Conservation (phyloP, 1,140 invertebrate genomes). For the Colletes latitarsis region DNA sequence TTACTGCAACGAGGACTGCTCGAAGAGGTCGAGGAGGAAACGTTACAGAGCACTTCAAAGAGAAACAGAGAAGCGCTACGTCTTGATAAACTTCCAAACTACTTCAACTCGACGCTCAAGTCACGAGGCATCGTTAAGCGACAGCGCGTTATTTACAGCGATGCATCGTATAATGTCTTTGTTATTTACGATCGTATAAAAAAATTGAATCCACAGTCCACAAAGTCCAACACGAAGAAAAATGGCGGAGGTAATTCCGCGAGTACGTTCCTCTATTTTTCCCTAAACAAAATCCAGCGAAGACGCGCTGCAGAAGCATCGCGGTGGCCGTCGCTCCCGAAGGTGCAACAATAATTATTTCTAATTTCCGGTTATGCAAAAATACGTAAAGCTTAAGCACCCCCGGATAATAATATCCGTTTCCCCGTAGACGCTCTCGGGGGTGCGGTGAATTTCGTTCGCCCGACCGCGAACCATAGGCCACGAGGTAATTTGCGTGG, state of each 20-base stretch:
- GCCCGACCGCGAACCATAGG: slow-evolving; percentile 12
- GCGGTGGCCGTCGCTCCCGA: slow-evolving; percentile 47
- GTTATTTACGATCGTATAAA: too few relatives aligned
- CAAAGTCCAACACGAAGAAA: not conserved
- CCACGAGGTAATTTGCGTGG: slow-evolving; percentile 45
- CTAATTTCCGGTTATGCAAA: slow-evolving; percentile 74
- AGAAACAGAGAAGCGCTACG: not conserved
- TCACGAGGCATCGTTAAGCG: slow-evolving; percentile 54
- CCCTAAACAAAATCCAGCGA: slow-evolving; percentile 35
- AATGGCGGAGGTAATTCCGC: slow-evolving; percentile 10
- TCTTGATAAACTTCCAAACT: slow-evolving; percentile 54
- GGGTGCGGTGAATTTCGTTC: slow-evolving; percentile 65
- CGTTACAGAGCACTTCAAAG: not conserved
- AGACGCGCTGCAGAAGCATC: slow-evolving; percentile 2
- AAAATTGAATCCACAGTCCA: too few relatives aligned
- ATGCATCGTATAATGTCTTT: not conserved
- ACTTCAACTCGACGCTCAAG: slow-evolving; percentile 56
- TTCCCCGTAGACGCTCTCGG: slow-evolving; percentile 51
- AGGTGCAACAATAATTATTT: slow-evolving; percentile 73
- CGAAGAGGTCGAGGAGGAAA: not conserved
- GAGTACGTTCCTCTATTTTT: slow-evolving; percentile 31
- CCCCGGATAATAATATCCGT: slow-evolving; percentile 67
- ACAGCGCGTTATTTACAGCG: slow-evolving; percentile 47
- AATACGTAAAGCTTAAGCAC: slow-evolving; percentile 71
- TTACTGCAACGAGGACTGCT: slow-evolving; percentile 4